Conservation (phyloP, 1,140 invertebrate species). For the Habropoda laboriosa region DNA sequence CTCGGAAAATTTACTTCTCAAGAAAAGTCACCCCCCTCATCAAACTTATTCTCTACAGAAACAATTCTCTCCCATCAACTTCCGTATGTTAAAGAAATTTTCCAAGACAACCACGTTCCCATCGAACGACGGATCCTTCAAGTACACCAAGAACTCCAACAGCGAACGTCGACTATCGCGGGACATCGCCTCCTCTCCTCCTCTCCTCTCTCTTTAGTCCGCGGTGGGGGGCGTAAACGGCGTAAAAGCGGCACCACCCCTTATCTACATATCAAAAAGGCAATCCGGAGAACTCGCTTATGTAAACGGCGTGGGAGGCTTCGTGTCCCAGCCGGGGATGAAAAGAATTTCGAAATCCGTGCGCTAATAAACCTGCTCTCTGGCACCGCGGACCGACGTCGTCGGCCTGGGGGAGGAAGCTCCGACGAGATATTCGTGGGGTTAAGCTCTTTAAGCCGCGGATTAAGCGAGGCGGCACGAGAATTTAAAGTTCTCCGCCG, state of each 20-base stretch:
- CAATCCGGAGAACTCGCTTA: conserved; percentile 82
- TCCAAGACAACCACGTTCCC: neutral
- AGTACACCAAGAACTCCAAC: conserved; percentile 15
- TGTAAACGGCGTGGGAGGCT: conserved; percentile 80
- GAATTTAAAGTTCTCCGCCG: conserved; percentile 78
- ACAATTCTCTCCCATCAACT: too few species aligned
- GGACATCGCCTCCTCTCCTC: conserved; percentile 16
- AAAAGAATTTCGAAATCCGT: conserved; percentile 82
- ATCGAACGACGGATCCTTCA: neutral
- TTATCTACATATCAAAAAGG: conserved; percentile 83
- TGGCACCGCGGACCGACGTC: conserved; percentile 66
- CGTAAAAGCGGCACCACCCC: conserved; percentile 78
- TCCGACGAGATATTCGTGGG: conserved; percentile 81
- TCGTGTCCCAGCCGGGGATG: conserved; percentile 75
- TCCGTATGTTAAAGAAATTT: too few species aligned
- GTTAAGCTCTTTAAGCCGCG: conserved; percentile 80
- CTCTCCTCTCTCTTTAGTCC: conserved; percentile 46
- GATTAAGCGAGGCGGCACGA: conserved; percentile 78
- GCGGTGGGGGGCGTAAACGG: conserved; percentile 76
- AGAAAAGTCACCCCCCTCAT: too few species aligned
- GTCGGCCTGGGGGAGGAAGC: conserved; percentile 46
- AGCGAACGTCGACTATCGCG: conserved; percentile 32
- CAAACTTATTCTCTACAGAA: too few species aligned
- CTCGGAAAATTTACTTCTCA: too few species aligned
- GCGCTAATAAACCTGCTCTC: conserved; percentile 81